Evolutionary conservation across 2,888 invertebrate species (phyloP).

Genomic region (Tetranychus truncatus): DNA sequence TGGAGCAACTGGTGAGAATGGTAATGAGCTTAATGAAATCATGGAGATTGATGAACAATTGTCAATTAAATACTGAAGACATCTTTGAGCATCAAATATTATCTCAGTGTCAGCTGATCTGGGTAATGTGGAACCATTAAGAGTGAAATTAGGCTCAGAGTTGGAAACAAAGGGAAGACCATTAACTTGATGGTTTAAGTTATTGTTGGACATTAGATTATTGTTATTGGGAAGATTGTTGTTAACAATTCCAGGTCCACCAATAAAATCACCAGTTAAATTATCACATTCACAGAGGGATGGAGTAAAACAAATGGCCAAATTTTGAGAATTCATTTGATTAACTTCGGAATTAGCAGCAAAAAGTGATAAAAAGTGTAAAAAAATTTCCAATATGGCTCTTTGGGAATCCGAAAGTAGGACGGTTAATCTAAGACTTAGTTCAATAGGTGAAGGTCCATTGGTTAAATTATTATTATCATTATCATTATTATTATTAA

Average conservation of each 20-base stretch:
- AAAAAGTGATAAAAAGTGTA: slow-evolving; percentile 19
- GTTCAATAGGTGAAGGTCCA: background rate
- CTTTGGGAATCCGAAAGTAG: slow-evolving; percentile 19
- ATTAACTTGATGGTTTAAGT: background rate
- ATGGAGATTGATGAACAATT: slow-evolving; percentile 17
- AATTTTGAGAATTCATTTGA: slow-evolving; percentile 22
- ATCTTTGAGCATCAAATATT: slow-evolving; percentile 21
- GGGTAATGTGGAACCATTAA: background rate
- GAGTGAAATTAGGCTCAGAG: background rate
- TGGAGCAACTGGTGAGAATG: background rate
- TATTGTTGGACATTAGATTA: background rate
- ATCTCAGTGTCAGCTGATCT: slow-evolving; percentile 9
- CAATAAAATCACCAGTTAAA: background rate
- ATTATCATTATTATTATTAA: background rate
- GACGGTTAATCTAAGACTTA: background rate
- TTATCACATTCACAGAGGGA: slow-evolving; percentile 21
- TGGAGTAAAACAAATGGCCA: slow-evolving; percentile 23
- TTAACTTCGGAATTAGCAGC: slow-evolving; percentile 16
- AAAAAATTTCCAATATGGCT: slow-evolving; percentile 16
- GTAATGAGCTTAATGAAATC: slow-evolving; percentile 15
- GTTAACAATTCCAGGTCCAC: background rate
- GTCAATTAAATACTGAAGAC: slow-evolving; percentile 22
- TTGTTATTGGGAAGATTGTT: background rate
- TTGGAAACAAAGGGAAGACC: background rate
- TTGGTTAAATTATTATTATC: background rate